Evolutionary conservation across 2,797 vertebrate genomes (phyloP).

Genomic region (Scomberomorus guttatus): DNA sequence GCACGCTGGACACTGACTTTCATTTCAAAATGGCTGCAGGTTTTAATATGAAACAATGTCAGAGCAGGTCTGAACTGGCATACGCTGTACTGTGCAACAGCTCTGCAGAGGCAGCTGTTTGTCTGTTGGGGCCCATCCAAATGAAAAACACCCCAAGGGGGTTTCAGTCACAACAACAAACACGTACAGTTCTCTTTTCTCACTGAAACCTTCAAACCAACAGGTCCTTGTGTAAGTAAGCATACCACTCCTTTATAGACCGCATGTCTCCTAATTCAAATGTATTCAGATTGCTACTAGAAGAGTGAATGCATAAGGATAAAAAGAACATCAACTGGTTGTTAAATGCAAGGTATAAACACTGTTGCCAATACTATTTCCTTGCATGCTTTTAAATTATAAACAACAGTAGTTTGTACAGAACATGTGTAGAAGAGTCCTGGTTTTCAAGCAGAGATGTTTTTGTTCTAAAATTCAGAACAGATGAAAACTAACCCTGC

Average conservation of each 20-base stretch:
- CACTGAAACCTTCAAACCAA: constrained; percentile 3
- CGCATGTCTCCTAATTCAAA: not conserved
- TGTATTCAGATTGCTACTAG: not conserved
- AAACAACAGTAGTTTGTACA: not conserved
- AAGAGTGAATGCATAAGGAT: not conserved
- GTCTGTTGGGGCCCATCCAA: not conserved
- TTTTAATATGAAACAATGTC: constrained; percentile 3
- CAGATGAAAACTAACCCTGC: constrained; percentile 2
- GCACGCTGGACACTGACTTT: constrained; percentile 7
- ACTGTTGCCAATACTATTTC: not conserved
- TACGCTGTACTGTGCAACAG: not conserved
- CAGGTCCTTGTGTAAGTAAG: constrained; percentile 27
- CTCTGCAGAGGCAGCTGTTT: not conserved
- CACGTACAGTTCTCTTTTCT: not conserved
- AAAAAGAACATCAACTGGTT: not conserved
- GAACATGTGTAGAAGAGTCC: not conserved
- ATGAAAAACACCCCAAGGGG: constrained; percentile 2
- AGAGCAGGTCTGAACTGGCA: constrained; percentile 46
- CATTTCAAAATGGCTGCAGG: not conserved
- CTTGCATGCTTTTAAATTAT: not conserved
- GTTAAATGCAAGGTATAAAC: not conserved
- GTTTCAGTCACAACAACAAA: constrained; percentile 16
- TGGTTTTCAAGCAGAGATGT: not conserved
- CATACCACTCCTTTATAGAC: not conserved
- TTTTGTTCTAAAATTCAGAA: constrained; percentile 19